Evolutionary conservation across 2,797 vertebrate genomes (phyloP).

Genomic region (Squalus acanthias): DNA sequence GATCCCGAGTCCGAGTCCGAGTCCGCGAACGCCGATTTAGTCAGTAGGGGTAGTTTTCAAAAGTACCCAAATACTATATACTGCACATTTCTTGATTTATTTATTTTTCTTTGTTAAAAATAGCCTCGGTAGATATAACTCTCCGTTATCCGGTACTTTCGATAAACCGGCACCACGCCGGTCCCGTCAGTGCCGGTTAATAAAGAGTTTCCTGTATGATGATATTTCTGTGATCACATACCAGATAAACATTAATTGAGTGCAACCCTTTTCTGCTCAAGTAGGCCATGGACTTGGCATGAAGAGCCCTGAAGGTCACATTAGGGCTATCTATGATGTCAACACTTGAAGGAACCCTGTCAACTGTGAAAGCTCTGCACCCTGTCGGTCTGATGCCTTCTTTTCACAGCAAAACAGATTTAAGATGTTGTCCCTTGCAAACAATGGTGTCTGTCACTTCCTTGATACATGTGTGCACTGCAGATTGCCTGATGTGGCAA

Average conservation of each 20-base stretch:
- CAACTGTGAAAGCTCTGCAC: background rate
- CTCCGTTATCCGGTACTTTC: no score
- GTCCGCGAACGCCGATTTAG: no score
- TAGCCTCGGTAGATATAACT: no score
- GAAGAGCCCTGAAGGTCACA: background rate
- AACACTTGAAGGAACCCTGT: background rate
- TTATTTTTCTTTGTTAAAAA: no score
- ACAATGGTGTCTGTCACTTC: background rate
- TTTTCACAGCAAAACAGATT: background rate
- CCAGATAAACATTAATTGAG: background rate
- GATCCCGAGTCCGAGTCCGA: no score
- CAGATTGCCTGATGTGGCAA: background rate
- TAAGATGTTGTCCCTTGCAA: background rate
- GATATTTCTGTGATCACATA: background rate
- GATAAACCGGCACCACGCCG: no score
- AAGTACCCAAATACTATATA: no score
- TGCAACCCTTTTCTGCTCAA: background rate
- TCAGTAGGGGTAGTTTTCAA: no score
- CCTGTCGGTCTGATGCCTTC: background rate
- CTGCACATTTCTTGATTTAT: no score
- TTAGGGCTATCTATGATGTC: background rate
- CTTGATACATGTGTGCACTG: no score
- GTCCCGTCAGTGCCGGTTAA: no score
- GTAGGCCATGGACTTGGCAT: background rate
- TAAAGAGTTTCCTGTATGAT: background rate